Evolutionary conservation across 2,797 vertebrate species (phyloP).

Genomic region (Cirrhinus molitorella): DNA sequence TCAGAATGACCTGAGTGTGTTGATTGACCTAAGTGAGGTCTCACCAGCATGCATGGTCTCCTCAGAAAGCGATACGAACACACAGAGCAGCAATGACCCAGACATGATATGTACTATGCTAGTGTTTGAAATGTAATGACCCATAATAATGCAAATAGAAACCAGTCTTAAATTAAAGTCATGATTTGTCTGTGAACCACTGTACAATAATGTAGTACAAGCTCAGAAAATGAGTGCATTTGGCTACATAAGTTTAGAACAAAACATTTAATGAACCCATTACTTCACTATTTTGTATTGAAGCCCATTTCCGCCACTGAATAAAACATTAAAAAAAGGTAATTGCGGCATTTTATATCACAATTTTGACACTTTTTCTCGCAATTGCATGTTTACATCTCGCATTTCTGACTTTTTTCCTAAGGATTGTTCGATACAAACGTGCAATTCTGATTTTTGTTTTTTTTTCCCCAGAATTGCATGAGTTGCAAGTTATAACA

Average conservation of each 20-base stretch:
- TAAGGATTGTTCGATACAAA: too few relatives aligned
- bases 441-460: too few relatives aligned
- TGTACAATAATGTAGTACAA: not conserved
- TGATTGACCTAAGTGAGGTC: constrained; percentile 9
- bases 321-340: too few relatives aligned
- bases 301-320: too few relatives aligned
- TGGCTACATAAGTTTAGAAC: not conserved
- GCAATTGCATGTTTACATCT: too few relatives aligned
- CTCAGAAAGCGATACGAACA: not conserved
- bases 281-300: not conserved
- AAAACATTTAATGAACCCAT: not conserved
- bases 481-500: too few relatives aligned
- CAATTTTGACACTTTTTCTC: too few relatives aligned
- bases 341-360: too few relatives aligned
- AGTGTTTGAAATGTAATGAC: constrained; percentile 9
- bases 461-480: too few relatives aligned
- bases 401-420: too few relatives aligned
- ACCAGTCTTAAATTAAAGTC: not conserved
- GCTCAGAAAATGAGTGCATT: not conserved
- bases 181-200: constrained; percentile 5
- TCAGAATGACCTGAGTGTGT: constrained; percentile 27
- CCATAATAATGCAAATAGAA: not conserved
- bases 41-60: constrained; percentile 30
- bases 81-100: not conserved
- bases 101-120: not conserved